Percentiles rank a stretch among this genome's conserved stretches.
Conservation (phyloP, 2,113 vertebrate genomes). For the Nannospalax galili region DNA sequence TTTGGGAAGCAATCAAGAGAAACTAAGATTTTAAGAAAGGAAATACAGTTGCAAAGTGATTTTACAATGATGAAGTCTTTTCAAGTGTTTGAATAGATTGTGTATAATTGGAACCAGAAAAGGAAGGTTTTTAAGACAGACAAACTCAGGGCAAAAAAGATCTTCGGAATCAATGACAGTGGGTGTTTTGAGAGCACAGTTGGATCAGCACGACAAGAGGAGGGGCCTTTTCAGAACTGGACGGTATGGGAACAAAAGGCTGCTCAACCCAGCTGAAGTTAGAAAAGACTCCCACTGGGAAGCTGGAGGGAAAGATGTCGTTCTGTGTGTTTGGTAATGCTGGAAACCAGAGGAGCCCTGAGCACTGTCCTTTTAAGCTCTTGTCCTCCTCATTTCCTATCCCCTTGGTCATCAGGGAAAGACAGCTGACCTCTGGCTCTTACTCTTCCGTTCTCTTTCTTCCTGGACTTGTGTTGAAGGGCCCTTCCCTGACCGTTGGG, state of each 20-base stretch:
- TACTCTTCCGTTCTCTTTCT: not conserved
- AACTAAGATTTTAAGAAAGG: slow-evolving; percentile 1
- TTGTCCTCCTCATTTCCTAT: not conserved
- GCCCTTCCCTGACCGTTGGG: not conserved
- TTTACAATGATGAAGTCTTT: slow-evolving; percentile 12
- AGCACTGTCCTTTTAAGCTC: not conserved
- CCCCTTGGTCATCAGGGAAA: not conserved
- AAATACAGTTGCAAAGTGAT: not conserved
- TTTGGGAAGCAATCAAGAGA: not conserved
- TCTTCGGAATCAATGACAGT: not conserved
- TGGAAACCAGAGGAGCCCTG: not conserved
- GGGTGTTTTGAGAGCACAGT: not conserved
- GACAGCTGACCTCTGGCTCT: not conserved
- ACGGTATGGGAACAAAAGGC: not conserved
- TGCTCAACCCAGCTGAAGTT: not conserved
- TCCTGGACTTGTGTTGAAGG: not conserved
- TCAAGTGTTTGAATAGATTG: slow-evolving; percentile 17
- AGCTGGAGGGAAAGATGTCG: not conserved
- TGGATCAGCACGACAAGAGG: not conserved
- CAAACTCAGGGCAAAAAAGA: not conserved
- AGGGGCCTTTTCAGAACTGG: not conserved
- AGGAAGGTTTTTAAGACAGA: slow-evolving; percentile 35
- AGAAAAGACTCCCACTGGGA: not conserved
- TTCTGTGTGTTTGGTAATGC: not conserved
- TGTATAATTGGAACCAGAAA: slow-evolving; percentile 5